These are phyloP conservation scores for Euphonia xanthogaster DNA, from an alignment of 2,797 vertebrate genomes.

Conservation along the genomic window DNA sequence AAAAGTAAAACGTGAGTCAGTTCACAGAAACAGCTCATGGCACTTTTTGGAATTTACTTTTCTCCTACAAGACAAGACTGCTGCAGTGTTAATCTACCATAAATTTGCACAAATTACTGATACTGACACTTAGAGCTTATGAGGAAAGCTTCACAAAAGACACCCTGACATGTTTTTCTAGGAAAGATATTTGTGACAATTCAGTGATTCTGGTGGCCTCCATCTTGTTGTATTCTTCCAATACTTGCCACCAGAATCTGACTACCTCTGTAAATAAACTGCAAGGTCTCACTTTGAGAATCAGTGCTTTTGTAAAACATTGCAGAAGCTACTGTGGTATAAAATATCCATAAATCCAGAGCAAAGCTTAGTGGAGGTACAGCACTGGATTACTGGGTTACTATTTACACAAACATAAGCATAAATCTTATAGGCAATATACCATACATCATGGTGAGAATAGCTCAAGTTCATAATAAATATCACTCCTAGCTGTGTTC, in stretches of 20 bases:
- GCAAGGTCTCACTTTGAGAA: background rate
- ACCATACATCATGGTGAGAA: background rate
- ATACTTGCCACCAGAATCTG: background rate
- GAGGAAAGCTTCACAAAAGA: background rate
- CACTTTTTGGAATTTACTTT: background rate
- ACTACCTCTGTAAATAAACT: background rate
- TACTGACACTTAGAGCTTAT: background rate
- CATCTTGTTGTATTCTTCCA: background rate
- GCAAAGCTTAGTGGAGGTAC: background rate
- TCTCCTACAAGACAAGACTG: background rate
- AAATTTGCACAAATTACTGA: background rate
- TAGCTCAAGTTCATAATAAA: background rate
- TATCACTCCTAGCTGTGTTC: background rate
- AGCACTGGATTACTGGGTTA: background rate
- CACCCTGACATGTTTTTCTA: background rate
- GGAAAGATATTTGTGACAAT: background rate
- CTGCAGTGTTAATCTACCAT: background rate
- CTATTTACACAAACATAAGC: background rate
- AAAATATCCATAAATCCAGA: conserved; percentile 8
- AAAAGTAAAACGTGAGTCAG: background rate
- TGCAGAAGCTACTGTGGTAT: background rate
- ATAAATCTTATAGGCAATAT: background rate
- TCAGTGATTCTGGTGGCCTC: background rate
- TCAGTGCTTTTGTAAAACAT: background rate
- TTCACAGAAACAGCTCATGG: background rate